Evolutionary conservation across 2,113 vertebrate species (phyloP).

Genomic region (Oncorhynchus tshawytscha): DNA sequence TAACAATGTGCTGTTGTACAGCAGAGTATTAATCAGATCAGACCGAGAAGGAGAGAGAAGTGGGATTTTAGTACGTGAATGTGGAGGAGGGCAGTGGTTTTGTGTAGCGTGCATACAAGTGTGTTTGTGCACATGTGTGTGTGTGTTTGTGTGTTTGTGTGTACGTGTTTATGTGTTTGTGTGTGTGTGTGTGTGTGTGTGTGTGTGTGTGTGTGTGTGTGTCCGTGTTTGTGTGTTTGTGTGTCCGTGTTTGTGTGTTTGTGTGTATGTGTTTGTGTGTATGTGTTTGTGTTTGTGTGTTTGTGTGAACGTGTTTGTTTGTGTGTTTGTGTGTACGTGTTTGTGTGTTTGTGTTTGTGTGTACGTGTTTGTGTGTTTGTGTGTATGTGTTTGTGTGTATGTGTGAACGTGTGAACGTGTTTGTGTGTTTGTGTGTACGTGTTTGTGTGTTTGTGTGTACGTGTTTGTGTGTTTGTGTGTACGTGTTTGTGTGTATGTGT

Average conservation of each 20-base stretch:
- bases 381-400: fast-evolving
- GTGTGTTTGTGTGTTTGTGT: neutral
- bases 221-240: neutral
- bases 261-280: fast-evolving
- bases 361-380: too few species aligned
- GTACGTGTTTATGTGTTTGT: constrained; percentile 3
- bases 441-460: too few species aligned
- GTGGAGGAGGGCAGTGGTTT: too few species aligned
- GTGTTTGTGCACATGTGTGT: constrained; percentile 1
- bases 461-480: fast-evolving
- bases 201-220: neutral
- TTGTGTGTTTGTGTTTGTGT: too few species aligned
- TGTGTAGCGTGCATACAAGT: constrained; percentile 29
- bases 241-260: neutral
- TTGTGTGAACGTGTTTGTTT: fast-evolving
- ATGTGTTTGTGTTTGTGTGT: too few species aligned
- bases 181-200: neutral
- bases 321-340: too few species aligned
- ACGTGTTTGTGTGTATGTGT: fast-evolving
- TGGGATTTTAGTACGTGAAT: too few species aligned
- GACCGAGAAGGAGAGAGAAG: too few species aligned
- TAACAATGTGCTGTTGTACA: too few species aligned
- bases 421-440: too few species aligned
- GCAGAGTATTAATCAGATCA: too few species aligned
- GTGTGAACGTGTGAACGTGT: too few species aligned